Conservation (phyloP, 2,113 vertebrate species). For the Empidonax alnorum region DNA sequence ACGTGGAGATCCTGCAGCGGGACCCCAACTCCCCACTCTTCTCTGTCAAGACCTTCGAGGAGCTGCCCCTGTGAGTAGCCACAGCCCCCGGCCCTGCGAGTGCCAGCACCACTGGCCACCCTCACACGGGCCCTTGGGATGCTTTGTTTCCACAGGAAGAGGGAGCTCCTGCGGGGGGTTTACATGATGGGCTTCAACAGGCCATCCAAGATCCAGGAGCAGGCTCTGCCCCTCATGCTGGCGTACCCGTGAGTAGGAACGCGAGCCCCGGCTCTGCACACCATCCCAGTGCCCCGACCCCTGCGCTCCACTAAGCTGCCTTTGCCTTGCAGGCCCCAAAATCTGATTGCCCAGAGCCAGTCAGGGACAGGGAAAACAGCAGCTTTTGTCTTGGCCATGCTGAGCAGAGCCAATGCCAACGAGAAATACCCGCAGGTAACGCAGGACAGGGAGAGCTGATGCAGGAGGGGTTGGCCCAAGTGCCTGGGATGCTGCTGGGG, state of each 20-base stretch:
- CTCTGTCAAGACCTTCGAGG: slow-evolving; percentile 76
- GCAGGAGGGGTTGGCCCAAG: neutral
- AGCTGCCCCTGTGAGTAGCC: slow-evolving; percentile 75
- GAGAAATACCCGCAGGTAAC: slow-evolving; percentile 77
- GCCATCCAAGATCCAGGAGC: slow-evolving; percentile 80
- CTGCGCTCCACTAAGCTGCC: neutral
- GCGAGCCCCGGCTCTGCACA: fast-evolving
- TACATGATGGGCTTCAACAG: slow-evolving; percentile 81
- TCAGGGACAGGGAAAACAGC: slow-evolving; percentile 85
- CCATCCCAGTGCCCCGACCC: neutral
- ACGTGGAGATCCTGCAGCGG: slow-evolving; percentile 76
- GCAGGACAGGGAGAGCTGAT: neutral
- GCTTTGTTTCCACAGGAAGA: slow-evolving; percentile 64
- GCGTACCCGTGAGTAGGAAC: slow-evolving; percentile 76
- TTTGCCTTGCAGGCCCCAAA: slow-evolving; percentile 77
- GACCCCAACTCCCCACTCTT: slow-evolving; percentile 78
- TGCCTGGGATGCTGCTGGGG: fast-evolving
- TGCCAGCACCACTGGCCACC: fast-evolving
- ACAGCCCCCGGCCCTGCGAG: fast-evolving
- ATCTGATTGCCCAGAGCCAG: slow-evolving; percentile 84
- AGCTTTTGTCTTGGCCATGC: slow-evolving; percentile 81
- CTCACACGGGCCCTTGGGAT: fast-evolving
- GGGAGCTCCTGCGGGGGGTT: slow-evolving; percentile 71
- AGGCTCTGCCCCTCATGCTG: slow-evolving; percentile 78
- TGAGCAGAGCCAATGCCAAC: slow-evolving; percentile 75